Base-by-base conservation (phyloP, 2,888 invertebrate genomes). In the Drosophila fungiperda region DNA sequence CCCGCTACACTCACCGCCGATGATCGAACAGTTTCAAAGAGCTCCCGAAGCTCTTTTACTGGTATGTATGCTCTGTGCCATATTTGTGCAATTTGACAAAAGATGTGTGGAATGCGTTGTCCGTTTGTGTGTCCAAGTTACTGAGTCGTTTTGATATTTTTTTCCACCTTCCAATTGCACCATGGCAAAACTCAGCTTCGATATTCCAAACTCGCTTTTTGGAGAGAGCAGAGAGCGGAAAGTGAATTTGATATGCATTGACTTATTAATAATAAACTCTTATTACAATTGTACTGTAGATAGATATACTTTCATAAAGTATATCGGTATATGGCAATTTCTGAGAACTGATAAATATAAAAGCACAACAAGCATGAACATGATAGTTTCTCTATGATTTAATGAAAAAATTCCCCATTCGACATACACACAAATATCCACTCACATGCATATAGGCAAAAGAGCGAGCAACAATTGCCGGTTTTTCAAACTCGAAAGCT, bases 11-110 rank as follows among this genome's bases (percentile, higher is more conserved):
- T 49, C 3, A 17, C 33, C 12, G 40, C 49, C 4, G 62, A 49
- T 1, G 38, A n/a, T 23, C 61, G 32, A 7, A 61, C 33, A 7
- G 49, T 11, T 32, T 64, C 48, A 36, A 64, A 59, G 23, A 64
- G 60, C 48, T 58, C 45, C 3, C 36, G 59, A 29, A 63, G 48
- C 12, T 63, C 58, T 20, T 20, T 63, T 35, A 17, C 48, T 63
- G 29, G 45, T 57, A 32, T 63, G 58, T n/a, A 63, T 55, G 6
- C 33, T 45, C 23, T 45, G 54, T 8, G 58, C 12, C 63, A 63
- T 26, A 26, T 26, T 26, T 26, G 2, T 26, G 26, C 26, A 26
- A 95, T 92, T 29, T 29, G 6, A 5, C 29, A 29, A 29, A 29
- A 29, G 5, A 5, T 29, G 29, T 29, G 29, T 5, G 29, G 5